A percentile compares a stretch with the other conserved stretches of the same genome.
Conservation (phyloP, 1,140 invertebrate genomes). For the Dendrolimus punctatus region DNA sequence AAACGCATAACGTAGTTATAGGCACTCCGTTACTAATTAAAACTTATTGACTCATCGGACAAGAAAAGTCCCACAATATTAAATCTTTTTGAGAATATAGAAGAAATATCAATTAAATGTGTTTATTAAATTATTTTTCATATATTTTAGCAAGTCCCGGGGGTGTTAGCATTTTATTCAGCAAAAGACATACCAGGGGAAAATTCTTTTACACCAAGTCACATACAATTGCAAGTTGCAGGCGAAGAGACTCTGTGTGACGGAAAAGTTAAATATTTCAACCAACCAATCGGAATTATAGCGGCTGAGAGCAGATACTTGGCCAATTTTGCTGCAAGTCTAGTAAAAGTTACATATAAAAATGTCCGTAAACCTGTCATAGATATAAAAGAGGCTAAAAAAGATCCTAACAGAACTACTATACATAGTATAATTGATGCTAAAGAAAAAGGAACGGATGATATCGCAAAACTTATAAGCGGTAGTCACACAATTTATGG, state of each 20-base stretch:
- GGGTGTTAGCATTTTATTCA: conserved; percentile 67
- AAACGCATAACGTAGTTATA: no score
- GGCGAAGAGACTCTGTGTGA: conserved; percentile 70
- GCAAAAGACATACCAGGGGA: conserved; percentile 82
- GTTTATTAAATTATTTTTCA: neutral
- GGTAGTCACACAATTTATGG: conserved; percentile 33
- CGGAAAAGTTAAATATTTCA: conserved; percentile 71
- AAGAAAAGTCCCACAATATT: no score
- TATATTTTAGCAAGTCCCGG: conserved; percentile 22
- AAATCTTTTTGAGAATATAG: no score
- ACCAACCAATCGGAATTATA: conserved; percentile 80
- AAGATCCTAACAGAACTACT: conserved; percentile 22
- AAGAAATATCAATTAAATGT: no score
- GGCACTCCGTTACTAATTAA: no score
- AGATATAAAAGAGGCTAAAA: conserved; percentile 74
- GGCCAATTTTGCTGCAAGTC: conserved; percentile 74
- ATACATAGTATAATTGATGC: conserved; percentile 5
- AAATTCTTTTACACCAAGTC: conserved; percentile 67
- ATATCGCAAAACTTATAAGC: conserved; percentile 40
- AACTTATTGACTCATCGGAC: no score
- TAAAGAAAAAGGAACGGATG: conserved; percentile 24
- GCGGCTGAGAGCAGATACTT: conserved; percentile 73
- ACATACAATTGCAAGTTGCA: conserved; percentile 1
- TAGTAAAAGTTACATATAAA: conserved; percentile 76
- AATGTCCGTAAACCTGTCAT: conserved; percentile 56